Evolutionary conservation across 2,888 invertebrate genomes (phyloP), one percentile per base, ranked within the genome.

Genomic region (Heliconius charithonia): DNA sequence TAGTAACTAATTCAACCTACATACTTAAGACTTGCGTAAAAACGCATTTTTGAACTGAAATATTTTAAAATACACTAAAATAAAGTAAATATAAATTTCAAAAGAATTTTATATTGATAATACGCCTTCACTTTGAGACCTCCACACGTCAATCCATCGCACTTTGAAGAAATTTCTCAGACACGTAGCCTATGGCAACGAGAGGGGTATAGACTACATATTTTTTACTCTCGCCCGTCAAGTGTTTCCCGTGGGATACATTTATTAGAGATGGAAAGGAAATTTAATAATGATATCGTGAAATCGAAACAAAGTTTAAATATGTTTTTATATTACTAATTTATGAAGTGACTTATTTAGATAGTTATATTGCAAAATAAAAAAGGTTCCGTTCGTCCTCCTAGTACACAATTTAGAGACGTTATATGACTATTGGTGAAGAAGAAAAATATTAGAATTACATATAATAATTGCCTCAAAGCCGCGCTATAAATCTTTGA

Each of bases 131-230:
- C 41, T 67, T 67, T 67, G 25, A 45, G 16, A n/a, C 37, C 66
- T 66, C 32, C 7, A 37, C 10, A 41, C n/a, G 16, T 69, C 41
- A 25, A 69, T 41, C 41, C 41, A 41, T 69, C 16, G 69, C 69
- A 25, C 41, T 79, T 10, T 45, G 56, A 66, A 79, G 56, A 71
- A 66, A 63, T 72, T 59, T 75, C 73, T 76, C 51, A 69, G 27
- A 76, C 78, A 70, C 72, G 67, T 67, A 67, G 67, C 41, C 69
- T 69, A 41, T 69, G 41, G 41, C 69, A 41, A 41, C 25, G 41
- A 66, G 65, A 37, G 67, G 67, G 41, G 37, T 41, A 69, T 69
- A 67, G 67, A 45, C 69, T 45, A 69, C 69, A 69, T 41, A 69
- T 69, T 69, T 69, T 69, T 69, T 69, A 69, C 41, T 41, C 69